Percentiles rank a stretch among this genome's conserved stretches.
Evolutionary conservation across 1,140 invertebrate species (phyloP).

Genomic region (Drosophila eugracilis): DNA sequence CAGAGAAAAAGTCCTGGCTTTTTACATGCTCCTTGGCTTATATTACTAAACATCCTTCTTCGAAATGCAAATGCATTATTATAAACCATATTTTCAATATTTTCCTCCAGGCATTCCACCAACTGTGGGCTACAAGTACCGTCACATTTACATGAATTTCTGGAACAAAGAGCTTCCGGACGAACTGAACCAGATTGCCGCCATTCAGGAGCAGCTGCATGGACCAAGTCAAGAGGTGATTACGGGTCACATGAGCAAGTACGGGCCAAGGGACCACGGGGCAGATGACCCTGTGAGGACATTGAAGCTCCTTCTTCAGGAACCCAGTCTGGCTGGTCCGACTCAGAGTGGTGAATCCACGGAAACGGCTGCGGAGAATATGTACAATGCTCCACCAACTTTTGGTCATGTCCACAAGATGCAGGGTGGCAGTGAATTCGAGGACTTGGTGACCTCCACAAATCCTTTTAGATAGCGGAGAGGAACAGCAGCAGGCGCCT

Average conservation of each 20-base stretch:
- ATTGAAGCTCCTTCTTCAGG: conserved; percentile 73
- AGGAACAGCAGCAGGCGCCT: conserved; percentile 15
- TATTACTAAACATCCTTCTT: no score
- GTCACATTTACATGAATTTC: conserved; percentile 88
- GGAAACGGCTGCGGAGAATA: conserved; percentile 71
- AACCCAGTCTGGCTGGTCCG: conserved; percentile 33
- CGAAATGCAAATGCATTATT: not conserved
- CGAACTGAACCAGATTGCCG: conserved; percentile 86
- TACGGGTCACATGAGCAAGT: conserved; percentile 83
- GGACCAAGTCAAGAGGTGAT: conserved; percentile 67
- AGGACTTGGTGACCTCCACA: conserved; percentile 28
- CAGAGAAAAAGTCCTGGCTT: no score
- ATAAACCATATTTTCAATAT: not conserved
- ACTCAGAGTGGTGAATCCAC: conserved; percentile 41
- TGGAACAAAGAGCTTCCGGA: conserved; percentile 90
- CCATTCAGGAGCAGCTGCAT: conserved; percentile 72
- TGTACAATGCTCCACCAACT: conserved; percentile 84
- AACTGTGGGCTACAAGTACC: conserved; percentile 87
- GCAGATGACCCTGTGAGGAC: conserved; percentile 77
- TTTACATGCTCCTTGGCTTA: no score
- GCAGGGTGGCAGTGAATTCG: conserved; percentile 24
- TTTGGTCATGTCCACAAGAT: conserved; percentile 66
- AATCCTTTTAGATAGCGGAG: not conserved
- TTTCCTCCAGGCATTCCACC: conserved; percentile 88
- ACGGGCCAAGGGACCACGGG: conserved; percentile 69